phyloP scores from a whole-genome alignment of 1,140 invertebrate species.

The Anagrus nilaparvatae region DNA sequence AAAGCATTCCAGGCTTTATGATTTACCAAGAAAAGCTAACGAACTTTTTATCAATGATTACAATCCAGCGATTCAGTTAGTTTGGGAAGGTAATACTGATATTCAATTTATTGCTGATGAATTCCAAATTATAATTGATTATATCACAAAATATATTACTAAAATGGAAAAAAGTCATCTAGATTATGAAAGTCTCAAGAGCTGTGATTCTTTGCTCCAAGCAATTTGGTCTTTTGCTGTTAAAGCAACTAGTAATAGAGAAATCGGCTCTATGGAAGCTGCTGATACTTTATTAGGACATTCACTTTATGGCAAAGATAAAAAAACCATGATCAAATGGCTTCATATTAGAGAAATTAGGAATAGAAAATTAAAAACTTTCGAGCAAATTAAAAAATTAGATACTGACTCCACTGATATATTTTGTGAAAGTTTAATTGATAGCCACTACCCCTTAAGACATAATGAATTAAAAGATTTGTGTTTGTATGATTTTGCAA shows the following conservation, averaged over 20 bases:
- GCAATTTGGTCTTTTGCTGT: slow-evolving; percentile 20
- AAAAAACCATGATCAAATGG: slow-evolving; percentile 28
- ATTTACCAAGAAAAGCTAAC: slow-evolving; percentile 21
- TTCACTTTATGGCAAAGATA: slow-evolving; percentile 28
- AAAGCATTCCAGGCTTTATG: slow-evolving; percentile 24
- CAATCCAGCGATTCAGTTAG: slow-evolving; percentile 25
- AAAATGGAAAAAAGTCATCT: slow-evolving; percentile 20
- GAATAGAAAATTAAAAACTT: slow-evolving; percentile 23
- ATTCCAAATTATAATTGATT: slow-evolving; percentile 26
- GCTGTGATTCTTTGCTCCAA: slow-evolving; percentile 14
- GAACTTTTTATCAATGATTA: slow-evolving; percentile 30
- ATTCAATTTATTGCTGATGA: slow-evolving; percentile 31
- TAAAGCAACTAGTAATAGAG: slow-evolving; percentile 22
- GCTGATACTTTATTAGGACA: slow-evolving; percentile 27
- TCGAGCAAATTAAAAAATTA: slow-evolving; percentile 21
- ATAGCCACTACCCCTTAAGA: slow-evolving; percentile 23
- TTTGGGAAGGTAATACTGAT: slow-evolving; percentile 31
- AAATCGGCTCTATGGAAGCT: slow-evolving; percentile 29
- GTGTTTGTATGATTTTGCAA: slow-evolving; percentile 19
- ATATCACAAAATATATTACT: slow-evolving; percentile 22
- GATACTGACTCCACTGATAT: slow-evolving; percentile 19
- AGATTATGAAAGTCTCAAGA: slow-evolving; percentile 5
- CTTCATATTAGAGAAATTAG: slow-evolving; percentile 26
- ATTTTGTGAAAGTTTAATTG: slow-evolving; percentile 22
- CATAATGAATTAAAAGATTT: slow-evolving; percentile 13